Percentiles rank a stretch among this genome's conserved stretches.
Evolutionary conservation across 2,888 invertebrate genomes (phyloP).

Genomic region (Spisula subtruncata): DNA sequence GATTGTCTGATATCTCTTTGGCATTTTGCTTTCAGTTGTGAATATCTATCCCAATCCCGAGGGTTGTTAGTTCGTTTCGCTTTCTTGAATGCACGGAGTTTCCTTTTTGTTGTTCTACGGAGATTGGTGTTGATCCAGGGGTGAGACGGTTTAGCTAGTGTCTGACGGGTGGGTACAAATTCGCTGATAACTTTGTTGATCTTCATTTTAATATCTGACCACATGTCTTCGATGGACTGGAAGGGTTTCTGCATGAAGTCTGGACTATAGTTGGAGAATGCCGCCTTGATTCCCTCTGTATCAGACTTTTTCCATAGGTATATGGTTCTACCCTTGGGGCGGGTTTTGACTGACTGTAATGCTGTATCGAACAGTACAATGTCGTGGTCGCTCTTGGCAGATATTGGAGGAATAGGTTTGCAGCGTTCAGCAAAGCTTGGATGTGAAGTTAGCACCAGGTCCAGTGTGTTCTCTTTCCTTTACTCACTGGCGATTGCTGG

Average conservation of each 20-base stretch:
- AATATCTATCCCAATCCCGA: slow-evolving; percentile 30
- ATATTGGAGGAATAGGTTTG: slow-evolving; percentile 56
- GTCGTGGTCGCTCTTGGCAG: slow-evolving; percentile 59
- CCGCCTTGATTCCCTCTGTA: slow-evolving; percentile 37
- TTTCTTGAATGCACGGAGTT: slow-evolving; percentile 32
- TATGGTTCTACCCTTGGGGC: slow-evolving; percentile 55
- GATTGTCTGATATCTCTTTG: slow-evolving; percentile 18
- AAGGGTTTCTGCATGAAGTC: background rate
- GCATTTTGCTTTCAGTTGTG: background rate
- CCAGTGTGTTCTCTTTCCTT: slow-evolving; percentile 57
- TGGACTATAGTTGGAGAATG: background rate
- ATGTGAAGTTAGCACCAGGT: slow-evolving; percentile 58
- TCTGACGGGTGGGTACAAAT: slow-evolving; percentile 26
- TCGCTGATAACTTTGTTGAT: slow-evolving; percentile 19
- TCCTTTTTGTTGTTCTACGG: background rate
- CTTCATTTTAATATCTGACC: slow-evolving; percentile 32
- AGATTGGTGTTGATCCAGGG: background rate
- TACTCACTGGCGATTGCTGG: no score
- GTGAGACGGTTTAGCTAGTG: slow-evolving; percentile 15
- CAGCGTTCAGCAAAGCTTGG: slow-evolving; percentile 53
- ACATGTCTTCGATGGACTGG: slow-evolving; percentile 20
- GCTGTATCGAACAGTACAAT: slow-evolving; percentile 56
- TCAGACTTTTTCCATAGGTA: slow-evolving; percentile 51
- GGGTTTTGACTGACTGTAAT: slow-evolving; percentile 27
- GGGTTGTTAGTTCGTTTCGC: slow-evolving; percentile 15